Base-by-base conservation (phyloP, 2,888 invertebrate species). In the Polymixis flavicincta region DNA sequence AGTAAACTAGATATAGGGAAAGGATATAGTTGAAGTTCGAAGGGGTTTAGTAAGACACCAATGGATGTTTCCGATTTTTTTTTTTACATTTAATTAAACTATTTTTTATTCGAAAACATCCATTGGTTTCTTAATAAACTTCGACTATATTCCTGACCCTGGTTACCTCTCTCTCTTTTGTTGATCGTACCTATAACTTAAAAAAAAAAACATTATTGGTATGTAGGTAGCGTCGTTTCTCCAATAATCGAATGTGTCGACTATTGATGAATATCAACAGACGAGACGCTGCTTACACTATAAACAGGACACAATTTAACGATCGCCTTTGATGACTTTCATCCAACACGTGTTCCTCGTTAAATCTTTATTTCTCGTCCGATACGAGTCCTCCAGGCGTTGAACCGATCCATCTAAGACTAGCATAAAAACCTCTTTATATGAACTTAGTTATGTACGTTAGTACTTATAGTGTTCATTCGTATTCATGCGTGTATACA, bases 261-360 rank as follows among this genome's bases (percentile, higher is more conserved):
- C 52, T 66, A 50, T 60, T 37, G 74, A 80, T 76, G 61, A 81
- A 72, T 52, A 69, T 48, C 63, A 70, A 50, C 65, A 73, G 63
- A 60, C 52, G 66, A 73, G 60, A 70, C 77, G 73, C 60, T 80
- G 74, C 66, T 52, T 83, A 59, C 73, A 73, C 85, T 83, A 88
- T 89, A 89, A 90, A 90, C 86, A 86, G 87, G 92, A 92, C 89
- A 90, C 84, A 87, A 78, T 79, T 92, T 93, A 89, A 93, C 90
- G 92, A 92, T 77, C 86, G 71, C 50, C 81, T 80, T 82, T 85
- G 88, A 91, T 85, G 86, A 90, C 82, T 87, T 69, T 85, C 76
- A 77, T 82, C 71, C 83, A 79, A 54, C 92, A 92, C 89, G 90
- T 92, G 92, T 85, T 74, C 73, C 72, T 89, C 88, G 83, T 91